Conservation (phyloP, 2,888 invertebrate species). For the Alcis repandata region DNA sequence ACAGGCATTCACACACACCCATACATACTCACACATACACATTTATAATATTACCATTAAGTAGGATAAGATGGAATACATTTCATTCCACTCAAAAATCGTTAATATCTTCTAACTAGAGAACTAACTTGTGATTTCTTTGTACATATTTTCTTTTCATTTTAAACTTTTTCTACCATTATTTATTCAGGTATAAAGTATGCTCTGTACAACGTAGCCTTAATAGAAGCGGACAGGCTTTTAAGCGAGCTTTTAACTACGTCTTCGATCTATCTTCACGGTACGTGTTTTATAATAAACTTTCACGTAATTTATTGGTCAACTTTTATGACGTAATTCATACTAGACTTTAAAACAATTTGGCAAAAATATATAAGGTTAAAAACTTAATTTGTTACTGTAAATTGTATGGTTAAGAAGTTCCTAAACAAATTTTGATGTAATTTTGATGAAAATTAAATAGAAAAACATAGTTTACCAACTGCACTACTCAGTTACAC, state of each 20-base stretch:
- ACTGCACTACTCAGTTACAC: too few species aligned
- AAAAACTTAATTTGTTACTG: neutral
- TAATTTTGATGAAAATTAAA: too few species aligned
- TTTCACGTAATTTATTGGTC: conserved; percentile 16
- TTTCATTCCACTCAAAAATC: too few species aligned
- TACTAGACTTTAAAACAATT: neutral
- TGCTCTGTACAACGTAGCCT: conserved; percentile 21
- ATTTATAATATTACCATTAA: too few species aligned
- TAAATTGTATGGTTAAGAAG: too few species aligned
- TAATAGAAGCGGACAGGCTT: conserved; percentile 62
- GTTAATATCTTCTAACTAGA: too few species aligned
- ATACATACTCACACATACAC: too few species aligned
- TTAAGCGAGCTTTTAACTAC: conserved; percentile 46
- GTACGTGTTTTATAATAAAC: conserved; percentile 31
- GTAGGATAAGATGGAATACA: too few species aligned
- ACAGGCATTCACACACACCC: too few species aligned
- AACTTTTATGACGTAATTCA: conserved; percentile 6
- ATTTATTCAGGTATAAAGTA: conserved; percentile 23
- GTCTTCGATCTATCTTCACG: conserved; percentile 33
- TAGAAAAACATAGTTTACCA: too few species aligned
- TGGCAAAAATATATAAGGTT: neutral
- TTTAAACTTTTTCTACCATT: neutral
- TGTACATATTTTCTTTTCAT: neutral
- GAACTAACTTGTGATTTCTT: neutral
- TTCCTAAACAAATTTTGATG: too few species aligned